A percentile compares a stretch with the other conserved stretches of the same genome.
phyloP scores from a whole-genome alignment of 37 sponge, comb jelly and placozoan genomes.

The Hexactinellida sp. region DNA sequence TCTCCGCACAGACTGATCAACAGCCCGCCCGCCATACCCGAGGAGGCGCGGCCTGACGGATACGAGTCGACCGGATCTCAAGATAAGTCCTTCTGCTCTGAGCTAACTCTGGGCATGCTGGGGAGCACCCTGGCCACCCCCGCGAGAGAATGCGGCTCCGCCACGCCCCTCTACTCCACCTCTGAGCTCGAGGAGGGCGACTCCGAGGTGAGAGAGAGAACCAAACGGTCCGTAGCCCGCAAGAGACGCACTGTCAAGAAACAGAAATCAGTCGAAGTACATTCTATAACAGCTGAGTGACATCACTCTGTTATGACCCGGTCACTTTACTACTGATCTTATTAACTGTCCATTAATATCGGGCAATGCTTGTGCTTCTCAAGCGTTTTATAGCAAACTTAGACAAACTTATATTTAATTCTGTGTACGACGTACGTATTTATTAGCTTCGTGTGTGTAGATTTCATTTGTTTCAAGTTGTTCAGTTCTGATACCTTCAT shows the following conservation, averaged over 20 bases:
- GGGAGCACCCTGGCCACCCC: neutral
- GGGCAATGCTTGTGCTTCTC: neutral
- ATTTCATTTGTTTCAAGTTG: no score
- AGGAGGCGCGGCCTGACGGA: neutral
- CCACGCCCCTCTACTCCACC: neutral
- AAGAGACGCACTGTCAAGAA: neutral
- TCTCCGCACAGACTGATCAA: neutral
- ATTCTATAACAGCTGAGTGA: neutral
- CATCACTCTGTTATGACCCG: neutral
- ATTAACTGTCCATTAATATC: neutral
- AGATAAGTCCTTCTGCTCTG: neutral
- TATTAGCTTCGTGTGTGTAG: no score
- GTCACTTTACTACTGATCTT: neutral
- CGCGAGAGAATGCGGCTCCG: neutral
- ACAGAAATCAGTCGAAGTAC: neutral
- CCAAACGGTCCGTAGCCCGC: neutral
- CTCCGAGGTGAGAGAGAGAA: neutral
- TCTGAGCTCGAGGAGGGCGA: neutral
- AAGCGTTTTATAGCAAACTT: no score
- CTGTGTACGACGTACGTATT: no score
- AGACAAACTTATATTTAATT: no score
- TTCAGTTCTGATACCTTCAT: no score
- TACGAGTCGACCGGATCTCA: neutral
- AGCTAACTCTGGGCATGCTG: neutral
- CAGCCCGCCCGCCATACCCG: neutral